phyloP scores from a whole-genome alignment of 2,113 vertebrate species.

The Patagioenas fasciata region DNA sequence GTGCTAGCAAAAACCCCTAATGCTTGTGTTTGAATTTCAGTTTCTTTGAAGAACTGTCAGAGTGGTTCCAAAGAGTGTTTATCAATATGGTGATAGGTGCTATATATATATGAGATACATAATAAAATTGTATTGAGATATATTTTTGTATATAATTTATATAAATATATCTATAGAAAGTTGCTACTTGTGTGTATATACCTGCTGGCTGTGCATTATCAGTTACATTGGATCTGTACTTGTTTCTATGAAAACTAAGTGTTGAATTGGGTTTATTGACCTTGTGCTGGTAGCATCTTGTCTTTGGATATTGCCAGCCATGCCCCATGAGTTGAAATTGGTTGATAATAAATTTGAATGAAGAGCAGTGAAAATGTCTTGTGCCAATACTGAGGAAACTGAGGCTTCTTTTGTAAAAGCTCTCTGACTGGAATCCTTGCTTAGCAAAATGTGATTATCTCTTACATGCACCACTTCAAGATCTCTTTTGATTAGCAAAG shows the following conservation, averaged over 20 bases:
- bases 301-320: fast-evolving
- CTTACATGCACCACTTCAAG: background rate
- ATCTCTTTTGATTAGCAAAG: background rate
- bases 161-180: too few species aligned
- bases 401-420: background rate
- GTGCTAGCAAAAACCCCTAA: background rate
- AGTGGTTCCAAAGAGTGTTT: too few species aligned
- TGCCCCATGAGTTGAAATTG: background rate
- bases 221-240: background rate
- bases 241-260: background rate
- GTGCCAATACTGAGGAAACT: background rate
- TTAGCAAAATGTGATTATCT: background rate
- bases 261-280: background rate
- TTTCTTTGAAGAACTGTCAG: background rate
- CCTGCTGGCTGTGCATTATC: background rate
- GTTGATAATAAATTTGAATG: background rate
- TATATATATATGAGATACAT: too few species aligned
- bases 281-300: background rate
- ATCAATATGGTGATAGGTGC: too few species aligned
- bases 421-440: background rate
- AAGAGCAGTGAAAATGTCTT: background rate
- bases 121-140: too few species aligned
- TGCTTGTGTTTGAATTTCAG: background rate
- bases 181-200: background rate
- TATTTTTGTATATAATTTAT: too few species aligned